Evolutionary conservation across 2,797 vertebrate genomes (phyloP), one percentile per base, ranked within the genome.

Genomic region (Gallirallus australis): DNA sequence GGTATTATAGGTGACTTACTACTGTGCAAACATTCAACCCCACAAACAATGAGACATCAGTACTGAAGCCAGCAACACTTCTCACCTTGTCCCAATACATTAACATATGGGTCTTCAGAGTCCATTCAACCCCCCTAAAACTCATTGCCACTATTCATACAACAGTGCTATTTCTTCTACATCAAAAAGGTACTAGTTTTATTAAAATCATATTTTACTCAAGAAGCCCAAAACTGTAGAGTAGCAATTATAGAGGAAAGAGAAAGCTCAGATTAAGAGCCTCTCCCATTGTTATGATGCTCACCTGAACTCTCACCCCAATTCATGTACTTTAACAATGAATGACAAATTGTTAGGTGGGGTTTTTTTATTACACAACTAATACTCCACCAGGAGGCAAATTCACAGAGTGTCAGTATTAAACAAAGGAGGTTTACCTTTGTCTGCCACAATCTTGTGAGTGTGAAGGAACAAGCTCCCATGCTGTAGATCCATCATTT

Each of bases 401-500:
- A 70, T 9, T 59, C 60, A 82, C 19, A 76, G n/a, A 72, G 7
- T 33, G 35, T 4, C 23, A 31, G 7, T 37, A 52, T 30, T 50
- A 59, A 35, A 75, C 27, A 39, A 59, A 61, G 82, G 7, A 77
- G 21, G 47, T 70, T 63, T 90, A 99, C 99, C 99, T 98, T 99
- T 99, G 96, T 99, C 98, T 4, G 99, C 99, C 8, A 99, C 97
- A 3, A 99, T 99, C 97, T 99, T 99, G 68, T 98, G 98, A 11
- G 99, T 99, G 90, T 98, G 99, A 76, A 99, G 99, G 97, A 99
- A 99, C 82, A 99, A 96, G 86, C 99, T 99, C 60, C 99, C 99
- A 0, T 99, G 99, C 95, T 99, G 99, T 56, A 99, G 98, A 90
- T 99, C 99, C 99, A 99, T 98, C 99, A 99, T 98, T 96, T 99